Base-by-base conservation (phyloP, 2,113 vertebrate species). In the Perognathus longimembris region DNA sequence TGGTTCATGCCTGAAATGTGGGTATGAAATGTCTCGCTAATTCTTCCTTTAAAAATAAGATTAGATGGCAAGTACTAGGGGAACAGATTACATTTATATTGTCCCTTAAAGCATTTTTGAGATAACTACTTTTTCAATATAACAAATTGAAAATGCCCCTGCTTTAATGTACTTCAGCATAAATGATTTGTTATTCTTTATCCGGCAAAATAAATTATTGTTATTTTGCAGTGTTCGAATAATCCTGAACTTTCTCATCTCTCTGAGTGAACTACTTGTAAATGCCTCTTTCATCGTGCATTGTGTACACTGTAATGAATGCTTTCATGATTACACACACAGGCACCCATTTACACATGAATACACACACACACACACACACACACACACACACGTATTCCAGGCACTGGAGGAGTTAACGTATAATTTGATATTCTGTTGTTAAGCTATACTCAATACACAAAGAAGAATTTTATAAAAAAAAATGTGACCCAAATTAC, bases 321-420 rank as follows among this genome's bases (percentile, higher is more conserved):
- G 36, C 38, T 85, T 90, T 76, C 61, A 54, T 76, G 63, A 86
- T 21, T 71, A 30, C 10, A n/a, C 20, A 50, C 24, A 38, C 0
- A 40, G 2, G 34, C 26, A 32, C 50, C 22, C 1, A 57, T 24
- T 28, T 30, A 59, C 34, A 67, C n/a, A 15, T 18, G 38, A 67
- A 24, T 21, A 57, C n/a, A n/a, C n/a, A n/a, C n/a, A n/a, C n/a
- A n/a, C n/a, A n/a, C n/a, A n/a, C n/a, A n/a, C n/a, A n/a, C n/a
- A n/a, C n/a, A n/a, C 32, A 38, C 57, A 28, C 9, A 38, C 69
- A 32, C 24, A 82, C 45, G 82, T 34, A 63, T 26, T 28, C 59
- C 95, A 97, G 95, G 95, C 96, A 97, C 95, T 94, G 81, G 74
- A 94, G 54, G 77, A 83, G 42, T 90, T 82, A 89, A 79, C 74